These are phyloP conservation scores for Sycophila sp. DNA, from an alignment of 1,140 invertebrate genomes.

Conservation along the genomic window DNA sequence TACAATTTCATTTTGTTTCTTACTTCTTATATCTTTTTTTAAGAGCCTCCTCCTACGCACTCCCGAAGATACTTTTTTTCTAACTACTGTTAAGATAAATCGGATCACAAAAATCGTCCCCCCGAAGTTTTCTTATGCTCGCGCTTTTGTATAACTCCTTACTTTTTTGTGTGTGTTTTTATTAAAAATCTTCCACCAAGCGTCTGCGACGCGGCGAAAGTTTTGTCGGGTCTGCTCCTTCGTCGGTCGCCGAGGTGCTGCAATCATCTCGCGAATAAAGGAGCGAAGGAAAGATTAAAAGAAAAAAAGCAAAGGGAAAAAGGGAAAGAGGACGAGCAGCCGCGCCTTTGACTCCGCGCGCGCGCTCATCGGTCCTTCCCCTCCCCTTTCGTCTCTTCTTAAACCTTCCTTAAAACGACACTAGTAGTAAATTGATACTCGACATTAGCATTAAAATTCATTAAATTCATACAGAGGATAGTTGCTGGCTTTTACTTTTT, in stretches of 20 bases:
- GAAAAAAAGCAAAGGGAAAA: neutral
- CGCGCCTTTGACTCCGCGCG: neutral
- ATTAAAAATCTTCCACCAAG: conserved; percentile 9
- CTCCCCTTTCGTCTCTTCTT: conserved; percentile 45
- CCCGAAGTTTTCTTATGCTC: conserved; percentile 17
- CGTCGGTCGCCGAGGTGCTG: neutral
- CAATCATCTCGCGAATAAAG: neutral
- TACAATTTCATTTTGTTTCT: conserved; percentile 46
- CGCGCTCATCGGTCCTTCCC: neutral
- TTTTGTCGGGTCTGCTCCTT: neutral
- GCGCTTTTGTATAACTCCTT: conserved; percentile 9
- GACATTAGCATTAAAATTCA: conserved; percentile 19
- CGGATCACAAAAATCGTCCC: conserved; percentile 31
- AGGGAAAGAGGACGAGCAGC: neutral
- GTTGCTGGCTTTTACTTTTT: conserved; percentile 51
- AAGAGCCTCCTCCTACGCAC: neutral
- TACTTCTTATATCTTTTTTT: too few relatives aligned
- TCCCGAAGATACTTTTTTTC: conserved; percentile 25
- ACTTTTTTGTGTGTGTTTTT: neutral
- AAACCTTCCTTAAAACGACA: conserved; percentile 45
- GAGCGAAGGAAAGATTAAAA: conserved; percentile 5
- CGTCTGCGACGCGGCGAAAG: conserved; percentile 30
- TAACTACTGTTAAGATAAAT: conserved; percentile 32
- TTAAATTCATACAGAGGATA: conserved; percentile 59
- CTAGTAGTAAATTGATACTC: conserved; percentile 54